Evolutionary conservation across 1,140 invertebrate genomes (phyloP).

Genomic region (Proales similis): DNA sequence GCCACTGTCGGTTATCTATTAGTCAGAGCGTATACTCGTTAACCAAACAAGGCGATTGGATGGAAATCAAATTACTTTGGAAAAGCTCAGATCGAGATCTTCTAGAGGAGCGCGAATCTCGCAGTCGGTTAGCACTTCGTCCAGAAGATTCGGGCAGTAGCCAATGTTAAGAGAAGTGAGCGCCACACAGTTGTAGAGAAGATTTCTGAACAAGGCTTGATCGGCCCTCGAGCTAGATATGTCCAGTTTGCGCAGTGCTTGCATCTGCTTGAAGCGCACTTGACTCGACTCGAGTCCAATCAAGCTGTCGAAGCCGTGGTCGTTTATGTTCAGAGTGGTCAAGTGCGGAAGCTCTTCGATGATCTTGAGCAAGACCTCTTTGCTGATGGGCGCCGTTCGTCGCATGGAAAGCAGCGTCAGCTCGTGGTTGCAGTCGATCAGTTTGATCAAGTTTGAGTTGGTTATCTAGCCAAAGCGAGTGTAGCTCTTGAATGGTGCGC

Average conservation of each 20-base stretch:
- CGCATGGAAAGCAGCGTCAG: background rate
- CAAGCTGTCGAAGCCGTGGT: constrained; percentile 33
- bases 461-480: background rate
- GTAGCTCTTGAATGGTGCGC: background rate
- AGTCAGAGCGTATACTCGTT: background rate
- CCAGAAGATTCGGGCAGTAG: background rate
- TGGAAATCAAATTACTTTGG: no score
- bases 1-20: background rate
- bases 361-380: no score
- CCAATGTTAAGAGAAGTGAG: background rate
- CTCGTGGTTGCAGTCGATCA: background rate
- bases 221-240: background rate
- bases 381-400: no score
- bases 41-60: background rate
- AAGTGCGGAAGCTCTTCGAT: no score
- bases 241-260: constrained; percentile 5
- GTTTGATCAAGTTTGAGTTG: background rate
- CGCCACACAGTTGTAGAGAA: background rate
- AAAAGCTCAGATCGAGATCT: constrained; percentile 34
- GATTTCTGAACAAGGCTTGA: background rate
- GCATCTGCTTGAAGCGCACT: constrained; percentile 12
- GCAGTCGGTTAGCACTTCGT: background rate
- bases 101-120: background rate
- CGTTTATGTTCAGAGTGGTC: no score
- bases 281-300: background rate